Base-by-base conservation (phyloP, 2,888 invertebrate genomes). In the Acleris literana region DNA sequence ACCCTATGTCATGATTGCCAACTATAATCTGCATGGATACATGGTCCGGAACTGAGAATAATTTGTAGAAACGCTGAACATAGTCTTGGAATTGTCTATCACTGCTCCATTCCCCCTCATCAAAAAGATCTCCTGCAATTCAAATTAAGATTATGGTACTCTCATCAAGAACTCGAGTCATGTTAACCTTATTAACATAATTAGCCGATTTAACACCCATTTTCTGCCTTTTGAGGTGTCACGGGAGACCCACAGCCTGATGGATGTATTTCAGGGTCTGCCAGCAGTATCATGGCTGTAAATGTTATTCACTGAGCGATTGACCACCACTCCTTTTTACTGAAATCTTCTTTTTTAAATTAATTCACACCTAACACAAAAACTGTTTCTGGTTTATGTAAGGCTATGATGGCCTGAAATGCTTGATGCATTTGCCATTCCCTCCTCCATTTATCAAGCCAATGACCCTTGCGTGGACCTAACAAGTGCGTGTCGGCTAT, bases 1-100 rank as follows among this genome's bases (percentile, higher is more conserved):
- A 99, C 63, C 99, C 99, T 74, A 99, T 95, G 86, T 99, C 99
- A 91, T 99, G 99, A 92, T 99, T 99, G 43, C 99, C 99, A 57
- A 96, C 96, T 16, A 96, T 94, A 60, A 97, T 95, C 83, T 96
- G 95, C 70, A 97, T 86, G 70, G 94, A 91, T 0, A 95, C 95
- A 49, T 91, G 86, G 49, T 93, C 79, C 4, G 97, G 95, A 16
- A 96, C 93, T 53, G 93, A 81, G 87, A 99, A 99, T 72, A 99
- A 87, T 63, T 92, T 93, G 69, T 96, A 88, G 84, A 99, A 99
- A 58, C 98, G 93, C 53, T 94, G 84, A 0, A 97, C 95, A 85
- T 98, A 98, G 53, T 94, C 92, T 43, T 95, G 86, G 83, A 99
- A 99, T 80, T 97, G 96, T 49, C 89, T 84, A 63, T 95, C 93